Evolutionary conservation across 2,888 invertebrate genomes (phyloP).

Genomic region (Caenorhabditis japonica): DNA sequence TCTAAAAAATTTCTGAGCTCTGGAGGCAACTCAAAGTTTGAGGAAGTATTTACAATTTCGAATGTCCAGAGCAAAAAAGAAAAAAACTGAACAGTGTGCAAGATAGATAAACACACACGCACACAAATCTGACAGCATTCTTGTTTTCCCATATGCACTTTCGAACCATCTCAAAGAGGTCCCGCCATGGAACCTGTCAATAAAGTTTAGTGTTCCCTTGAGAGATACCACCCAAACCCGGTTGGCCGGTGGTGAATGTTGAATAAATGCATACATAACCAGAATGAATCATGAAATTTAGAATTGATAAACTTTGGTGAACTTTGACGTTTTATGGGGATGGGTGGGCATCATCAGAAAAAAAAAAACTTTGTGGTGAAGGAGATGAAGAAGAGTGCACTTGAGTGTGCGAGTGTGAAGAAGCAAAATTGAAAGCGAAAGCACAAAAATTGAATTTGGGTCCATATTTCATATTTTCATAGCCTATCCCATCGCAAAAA

Average conservation of each 20-base stretch:
- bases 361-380: slow-evolving; percentile 9
- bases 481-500: slow-evolving; percentile 13
- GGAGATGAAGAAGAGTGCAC: no score
- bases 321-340: slow-evolving; percentile 21
- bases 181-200: slow-evolving; percentile 45
- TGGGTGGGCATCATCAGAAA: slow-evolving; percentile 16
- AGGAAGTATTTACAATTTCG: no score
- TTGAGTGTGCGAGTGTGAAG: slow-evolving; percentile 31
- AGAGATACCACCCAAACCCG: slow-evolving; percentile 24
- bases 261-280: no score
- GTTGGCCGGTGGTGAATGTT: no score
- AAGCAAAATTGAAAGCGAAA: not conserved
- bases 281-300: slow-evolving; percentile 25
- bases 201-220: slow-evolving; percentile 32
- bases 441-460: slow-evolving; percentile 38
- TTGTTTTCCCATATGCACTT: slow-evolving; percentile 34
- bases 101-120: not conserved
- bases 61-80: no score
- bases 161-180: slow-evolving; percentile 13
- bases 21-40: no score
- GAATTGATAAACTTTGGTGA: no score
- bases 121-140: slow-evolving; percentile 42
- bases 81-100: no score
- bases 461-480: slow-evolving; percentile 1
- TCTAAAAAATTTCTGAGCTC: no score